Base-by-base conservation (phyloP, 1,140 invertebrate genomes). In the Lordiphosa stackelbergi region DNA sequence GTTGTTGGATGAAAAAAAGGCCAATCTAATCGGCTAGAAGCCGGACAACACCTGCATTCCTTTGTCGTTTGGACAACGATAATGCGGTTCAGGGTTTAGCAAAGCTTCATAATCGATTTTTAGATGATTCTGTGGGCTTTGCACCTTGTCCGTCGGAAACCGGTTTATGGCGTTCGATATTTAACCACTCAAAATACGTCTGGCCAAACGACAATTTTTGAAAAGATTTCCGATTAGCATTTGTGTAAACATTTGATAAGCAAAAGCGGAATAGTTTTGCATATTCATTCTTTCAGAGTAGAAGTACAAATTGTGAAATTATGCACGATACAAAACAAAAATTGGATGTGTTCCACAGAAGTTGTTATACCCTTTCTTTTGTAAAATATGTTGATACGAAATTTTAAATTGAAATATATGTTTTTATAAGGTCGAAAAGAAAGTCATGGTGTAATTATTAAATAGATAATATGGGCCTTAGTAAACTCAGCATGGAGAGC, bases 61-160 rank as follows among this genome's bases (percentile, higher is more conserved):
- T 13, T 24, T 31, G 24, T 34, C 31, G 24, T n/a, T 34, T 2
- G 19, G 19, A 3, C 19, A 19, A 36, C 28, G 36, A 66, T 66
- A 66, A 66, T 68, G 3, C 5, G 10, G 58, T 45, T 59, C 22
- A 7, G 16, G 37, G 31, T 37, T 40, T 24, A 8, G 42, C 34
- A 43, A 37, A 24, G 13, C 54, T 51, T 41, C 19, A 47, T 64
- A 59, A 53, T 68, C 42, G 36, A 34, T 16, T 36, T 59, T 37
- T 37, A 68, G 42, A n/a, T 22, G 12, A 24, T n/a, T 52, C 36
- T 35, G 34, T 55, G 31, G 62, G 40, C 52, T 37, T 59, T 37
- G 64, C 3, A 53, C 64, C 59, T 68, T 68, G 64, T 10, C 16
- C 47, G 54, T 31, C 47, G 13, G 47, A 56, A 68, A 59, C 64